phyloP scores from a whole-genome alignment of 2,797 vertebrate species.

The Microctenopoma steveboyesi region DNA sequence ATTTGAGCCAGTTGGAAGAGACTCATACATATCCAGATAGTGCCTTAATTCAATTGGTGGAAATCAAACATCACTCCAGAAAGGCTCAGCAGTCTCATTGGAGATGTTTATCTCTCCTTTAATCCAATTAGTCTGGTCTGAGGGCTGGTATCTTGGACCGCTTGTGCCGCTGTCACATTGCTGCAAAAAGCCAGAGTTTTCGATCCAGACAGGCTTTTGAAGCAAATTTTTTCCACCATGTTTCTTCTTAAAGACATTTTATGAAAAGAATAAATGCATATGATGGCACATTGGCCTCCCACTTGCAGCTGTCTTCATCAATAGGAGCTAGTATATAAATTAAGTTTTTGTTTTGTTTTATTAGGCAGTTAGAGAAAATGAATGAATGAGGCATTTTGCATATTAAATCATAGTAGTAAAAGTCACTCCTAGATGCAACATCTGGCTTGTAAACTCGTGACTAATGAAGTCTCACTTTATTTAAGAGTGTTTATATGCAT shows the following conservation, averaged over 20 bases:
- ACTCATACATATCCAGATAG: constrained; percentile 70
- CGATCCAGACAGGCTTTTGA: constrained; percentile 8
- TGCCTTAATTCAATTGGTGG: constrained; percentile 74
- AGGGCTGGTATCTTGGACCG: constrained; percentile 59
- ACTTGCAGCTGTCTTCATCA: not conserved
- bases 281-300: not conserved
- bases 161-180: constrained; percentile 45
- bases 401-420: too few relatives aligned
- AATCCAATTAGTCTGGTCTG: constrained; percentile 76
- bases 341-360: too few relatives aligned
- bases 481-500: constrained; percentile 16
- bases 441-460: not conserved
- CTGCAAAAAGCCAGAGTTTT: constrained; percentile 35
- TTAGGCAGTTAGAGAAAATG: not conserved
- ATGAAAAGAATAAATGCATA: not conserved
- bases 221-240: not conserved
- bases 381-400: not conserved
- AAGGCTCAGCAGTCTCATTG: constrained; percentile 69
- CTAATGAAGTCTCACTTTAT: not conserved
- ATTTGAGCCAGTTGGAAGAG: constrained; percentile 60
- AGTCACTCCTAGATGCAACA: not conserved
- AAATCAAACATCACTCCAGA: constrained; percentile 74
- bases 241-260: not conserved
- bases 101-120: constrained; percentile 80
- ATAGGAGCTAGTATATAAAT: not conserved